Evolutionary conservation across 2,888 invertebrate species (phyloP), one percentile per base, ranked within the genome.

Genomic region (Erebia palarica): DNA sequence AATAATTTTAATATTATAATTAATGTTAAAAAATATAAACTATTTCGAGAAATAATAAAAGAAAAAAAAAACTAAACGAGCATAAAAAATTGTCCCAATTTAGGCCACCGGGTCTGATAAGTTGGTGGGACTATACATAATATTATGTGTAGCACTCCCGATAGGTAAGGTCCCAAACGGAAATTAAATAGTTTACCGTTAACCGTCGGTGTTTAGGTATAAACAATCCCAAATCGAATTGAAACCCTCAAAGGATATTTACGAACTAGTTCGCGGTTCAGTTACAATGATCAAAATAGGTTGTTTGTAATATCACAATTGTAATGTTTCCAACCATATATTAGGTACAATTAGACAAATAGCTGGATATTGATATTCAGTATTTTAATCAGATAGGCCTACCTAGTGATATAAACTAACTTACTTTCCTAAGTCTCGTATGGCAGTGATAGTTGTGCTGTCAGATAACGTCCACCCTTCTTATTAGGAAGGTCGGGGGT

Each of bases 261-360:
- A 36, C 14, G 16, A 36, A 53, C 27, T 44, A 51, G 13, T 53
- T 61, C 42, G 51, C 60, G 60, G 36, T 68, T 68, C 68, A 61
- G 59, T 68, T 53, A 59, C 66, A 67, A 44, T 53, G 53, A 68
- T 68, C 61, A 55, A 68, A 44, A 42, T 53, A 44, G 51, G 42
- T 61, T 68, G 44, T 42, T 60, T 60, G 60, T 44, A 16, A 59
- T 60, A 44, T 60, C 44, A 16, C 18, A 60, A 60, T 60, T n/a
- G 16, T 60, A 18, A 51, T 59, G 59, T 60, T 68, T 51, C 42
- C 58, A 60, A 59, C 51, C 58, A 51, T 47, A 68, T 59, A 59
- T 16, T 51, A n/a, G n/a, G n/a, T n/a, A 51, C 36, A 13, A 49
- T 67, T 42, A 60, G 36, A 11, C 67, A 21, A 47, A 18, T 44